Conservation (phyloP, 2,113 vertebrate species). For the Chinchilla lanigera region DNA sequence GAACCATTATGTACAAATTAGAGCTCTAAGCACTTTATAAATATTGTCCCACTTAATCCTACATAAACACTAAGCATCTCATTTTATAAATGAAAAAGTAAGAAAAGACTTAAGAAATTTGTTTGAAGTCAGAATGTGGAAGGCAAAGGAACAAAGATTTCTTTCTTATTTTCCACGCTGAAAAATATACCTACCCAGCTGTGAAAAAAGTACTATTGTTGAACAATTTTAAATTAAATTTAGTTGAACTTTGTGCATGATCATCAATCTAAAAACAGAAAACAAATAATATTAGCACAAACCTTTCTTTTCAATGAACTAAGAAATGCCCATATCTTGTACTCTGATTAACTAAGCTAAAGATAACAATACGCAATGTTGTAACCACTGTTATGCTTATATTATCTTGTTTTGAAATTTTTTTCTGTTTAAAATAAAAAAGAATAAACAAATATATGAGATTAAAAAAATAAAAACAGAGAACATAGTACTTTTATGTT, state of each 20-base stretch:
- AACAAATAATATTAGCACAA: too few relatives aligned
- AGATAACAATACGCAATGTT: too few relatives aligned
- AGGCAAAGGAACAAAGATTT: not conserved
- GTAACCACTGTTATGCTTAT: too few relatives aligned
- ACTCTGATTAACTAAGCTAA: too few relatives aligned
- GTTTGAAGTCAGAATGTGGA: not conserved
- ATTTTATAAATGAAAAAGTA: not conserved
- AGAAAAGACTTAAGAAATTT: not conserved
- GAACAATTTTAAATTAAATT: conserved; percentile 43
- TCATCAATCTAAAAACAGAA: not conserved
- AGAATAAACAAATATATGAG: too few relatives aligned
- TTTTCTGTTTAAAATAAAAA: too few relatives aligned
- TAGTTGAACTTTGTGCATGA: not conserved
- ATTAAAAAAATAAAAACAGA: not conserved
- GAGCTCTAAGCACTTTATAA: not conserved
- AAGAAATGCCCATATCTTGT: too few relatives aligned
- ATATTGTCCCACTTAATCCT: not conserved
- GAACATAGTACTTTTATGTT: not conserved
- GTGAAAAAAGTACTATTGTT: not conserved
- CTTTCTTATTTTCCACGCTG: not conserved
- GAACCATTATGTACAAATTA: not conserved
- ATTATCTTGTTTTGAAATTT: too few relatives aligned
- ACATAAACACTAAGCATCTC: not conserved
- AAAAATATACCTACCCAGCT: not conserved
- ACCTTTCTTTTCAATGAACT: too few relatives aligned